Conservation (phyloP, 2,113 vertebrate species). For the Sturnus vulgaris region DNA sequence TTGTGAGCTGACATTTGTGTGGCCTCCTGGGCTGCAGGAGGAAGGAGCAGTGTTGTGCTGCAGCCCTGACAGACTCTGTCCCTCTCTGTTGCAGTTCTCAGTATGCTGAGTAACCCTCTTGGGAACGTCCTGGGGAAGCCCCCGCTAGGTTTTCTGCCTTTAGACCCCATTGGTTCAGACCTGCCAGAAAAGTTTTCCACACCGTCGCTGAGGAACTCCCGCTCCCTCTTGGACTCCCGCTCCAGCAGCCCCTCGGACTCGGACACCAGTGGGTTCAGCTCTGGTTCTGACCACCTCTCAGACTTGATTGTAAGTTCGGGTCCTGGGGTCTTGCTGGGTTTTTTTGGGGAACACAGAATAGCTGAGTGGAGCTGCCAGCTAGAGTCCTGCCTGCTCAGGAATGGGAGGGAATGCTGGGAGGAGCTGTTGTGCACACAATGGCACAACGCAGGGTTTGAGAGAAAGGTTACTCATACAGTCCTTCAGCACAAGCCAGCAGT, state of each 20-base stretch:
- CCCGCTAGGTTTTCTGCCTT: slow-evolving; percentile 78
- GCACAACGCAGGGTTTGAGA: not conserved
- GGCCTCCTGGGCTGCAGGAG: not conserved
- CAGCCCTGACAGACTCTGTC: not conserved
- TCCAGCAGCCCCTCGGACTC: slow-evolving; percentile 97
- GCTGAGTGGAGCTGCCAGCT: not conserved
- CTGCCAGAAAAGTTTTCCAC: slow-evolving; percentile 87
- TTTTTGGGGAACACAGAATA: not conserved
- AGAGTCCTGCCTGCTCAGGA: not conserved
- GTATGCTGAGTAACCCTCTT: slow-evolving; percentile 86
- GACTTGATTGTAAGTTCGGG: slow-evolving; percentile 84
- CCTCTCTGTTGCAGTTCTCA: slow-evolving; percentile 70
- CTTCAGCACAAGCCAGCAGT: not conserved
- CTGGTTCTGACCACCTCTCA: slow-evolving; percentile 94
- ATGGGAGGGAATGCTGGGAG: not conserved
- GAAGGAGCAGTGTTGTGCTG: not conserved
- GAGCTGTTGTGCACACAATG: not conserved
- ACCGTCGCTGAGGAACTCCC: slow-evolving; percentile 79
- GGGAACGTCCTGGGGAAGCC: slow-evolving; percentile 83
- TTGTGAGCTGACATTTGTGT: not conserved
- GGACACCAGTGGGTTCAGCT: slow-evolving; percentile 97
- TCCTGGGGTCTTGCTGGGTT: not conserved
- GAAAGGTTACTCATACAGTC: not conserved
- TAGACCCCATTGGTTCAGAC: slow-evolving; percentile 83
- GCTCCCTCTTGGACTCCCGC: slow-evolving; percentile 90